These are phyloP conservation scores for Dendrocincla fuliginosa DNA, from an alignment of 2,797 vertebrate genomes.

Conservation along the genomic window DNA sequence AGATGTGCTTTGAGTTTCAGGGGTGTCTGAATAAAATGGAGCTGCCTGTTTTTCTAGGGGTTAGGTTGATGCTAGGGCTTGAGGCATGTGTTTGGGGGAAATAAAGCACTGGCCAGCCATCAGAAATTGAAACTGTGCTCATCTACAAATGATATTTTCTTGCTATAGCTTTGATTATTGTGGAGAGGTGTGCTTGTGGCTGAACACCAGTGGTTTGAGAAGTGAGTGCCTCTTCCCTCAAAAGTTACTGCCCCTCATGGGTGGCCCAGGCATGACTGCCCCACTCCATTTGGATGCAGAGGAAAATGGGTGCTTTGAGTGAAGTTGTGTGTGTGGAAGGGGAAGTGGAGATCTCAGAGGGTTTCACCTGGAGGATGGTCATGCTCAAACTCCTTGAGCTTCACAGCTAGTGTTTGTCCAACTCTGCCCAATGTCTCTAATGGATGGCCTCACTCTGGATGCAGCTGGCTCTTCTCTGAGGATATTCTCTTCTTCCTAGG, in stretches of 20 bases:
- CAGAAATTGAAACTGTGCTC: not conserved
- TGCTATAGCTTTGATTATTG: not conserved
- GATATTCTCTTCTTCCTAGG: not conserved
- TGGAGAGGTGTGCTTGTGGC: not conserved
- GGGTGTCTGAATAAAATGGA: not conserved
- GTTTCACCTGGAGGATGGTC: not conserved
- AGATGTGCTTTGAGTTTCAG: not conserved
- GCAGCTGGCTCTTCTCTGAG: not conserved
- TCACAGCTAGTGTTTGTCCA: not conserved
- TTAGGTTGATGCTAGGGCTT: not conserved
- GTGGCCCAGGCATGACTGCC: too few relatives aligned
- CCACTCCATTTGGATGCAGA: accelerated
- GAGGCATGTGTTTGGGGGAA: not conserved
- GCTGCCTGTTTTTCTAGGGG: accelerated
- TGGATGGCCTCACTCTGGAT: not conserved
- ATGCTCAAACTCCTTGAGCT: not conserved
- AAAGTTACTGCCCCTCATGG: not conserved
- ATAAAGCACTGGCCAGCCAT: not conserved
- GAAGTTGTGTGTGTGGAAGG: not conserved
- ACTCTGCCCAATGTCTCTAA: accelerated
- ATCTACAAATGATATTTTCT: not conserved
- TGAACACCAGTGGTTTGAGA: accelerated
- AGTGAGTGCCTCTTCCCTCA: not conserved
- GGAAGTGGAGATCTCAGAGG: not conserved
- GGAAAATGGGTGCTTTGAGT: not conserved